These are phyloP conservation scores for Oppia nitens DNA, from an alignment of 1,140 invertebrate species.

Conservation along the genomic window DNA sequence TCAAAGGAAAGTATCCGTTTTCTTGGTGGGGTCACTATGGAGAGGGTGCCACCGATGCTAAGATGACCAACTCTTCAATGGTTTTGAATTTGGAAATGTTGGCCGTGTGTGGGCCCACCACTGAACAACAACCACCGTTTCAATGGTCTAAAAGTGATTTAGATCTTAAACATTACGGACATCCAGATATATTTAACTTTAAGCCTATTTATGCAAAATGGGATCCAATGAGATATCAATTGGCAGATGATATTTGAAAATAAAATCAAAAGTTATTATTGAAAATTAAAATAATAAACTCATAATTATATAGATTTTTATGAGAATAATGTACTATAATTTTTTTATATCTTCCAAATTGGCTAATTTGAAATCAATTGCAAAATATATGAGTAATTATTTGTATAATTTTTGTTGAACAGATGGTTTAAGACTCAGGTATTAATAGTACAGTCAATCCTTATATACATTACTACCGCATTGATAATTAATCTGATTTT, in stretches of 20 bases:
- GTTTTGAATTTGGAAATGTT: conserved; percentile 28
- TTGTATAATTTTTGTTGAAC: no score
- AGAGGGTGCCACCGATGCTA: conserved; percentile 13
- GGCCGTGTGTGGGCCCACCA: conserved; percentile 6
- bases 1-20: conserved; percentile 11
- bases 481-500: no score
- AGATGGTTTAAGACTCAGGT: no score
- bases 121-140: conserved; percentile 5
- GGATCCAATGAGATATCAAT: neutral
- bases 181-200: neutral
- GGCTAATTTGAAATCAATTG: no score
- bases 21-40: neutral
- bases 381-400: no score
- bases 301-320: no score
- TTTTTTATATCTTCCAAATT: no score
- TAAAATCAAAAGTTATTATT: no score
- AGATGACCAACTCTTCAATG: conserved; percentile 29
- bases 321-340: no score
- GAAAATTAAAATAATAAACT: no score
- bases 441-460: no score
- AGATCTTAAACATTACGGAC: neutral
- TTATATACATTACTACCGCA: no score
- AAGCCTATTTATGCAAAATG: neutral
- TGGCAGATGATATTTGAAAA: neutral
- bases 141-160: neutral